A percentile compares a stretch with the other conserved stretches of the same genome.
These are phyloP conservation scores for Drosophila acutilabella DNA, from an alignment of 2,888 invertebrate genomes.

Conservation along the genomic window DNA sequence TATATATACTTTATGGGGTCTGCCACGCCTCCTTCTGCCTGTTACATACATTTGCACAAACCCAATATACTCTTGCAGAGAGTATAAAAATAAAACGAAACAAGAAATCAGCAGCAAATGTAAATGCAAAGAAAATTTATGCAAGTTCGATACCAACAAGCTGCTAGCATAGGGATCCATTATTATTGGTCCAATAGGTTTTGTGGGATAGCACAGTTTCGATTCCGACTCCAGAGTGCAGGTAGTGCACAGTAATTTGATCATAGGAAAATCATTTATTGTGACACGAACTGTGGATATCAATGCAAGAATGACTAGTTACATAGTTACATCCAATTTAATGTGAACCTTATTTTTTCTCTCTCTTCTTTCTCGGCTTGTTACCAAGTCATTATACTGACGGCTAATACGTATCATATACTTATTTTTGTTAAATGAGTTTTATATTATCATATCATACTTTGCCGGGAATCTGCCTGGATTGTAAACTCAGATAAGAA, in stretches of 20 bases:
- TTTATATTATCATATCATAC: slow-evolving; percentile 42
- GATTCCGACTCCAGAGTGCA: slow-evolving; percentile 14
- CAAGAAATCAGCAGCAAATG: slow-evolving; percentile 21
- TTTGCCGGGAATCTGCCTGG: slow-evolving; percentile 30
- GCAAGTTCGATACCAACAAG: slow-evolving; percentile 56
- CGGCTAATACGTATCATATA: slow-evolving; percentile 21
- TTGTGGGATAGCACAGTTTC: slow-evolving; percentile 40
- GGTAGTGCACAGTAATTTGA: slow-evolving; percentile 73
- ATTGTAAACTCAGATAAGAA: slow-evolving; percentile 25
- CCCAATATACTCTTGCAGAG: no score
- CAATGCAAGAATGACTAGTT: slow-evolving; percentile 41
- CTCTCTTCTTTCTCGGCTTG: slow-evolving; percentile 5
- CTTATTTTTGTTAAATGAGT: slow-evolving; percentile 21
- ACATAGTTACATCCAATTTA: slow-evolving; percentile 20
- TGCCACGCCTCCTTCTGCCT: no score
- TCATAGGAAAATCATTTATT: slow-evolving; percentile 75
- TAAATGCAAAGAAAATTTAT: slow-evolving; percentile 68
- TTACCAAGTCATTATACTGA: slow-evolving; percentile 31
- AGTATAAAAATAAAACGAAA: slow-evolving; percentile 11
- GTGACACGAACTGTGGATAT: slow-evolving; percentile 72
- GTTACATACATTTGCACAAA: no score
- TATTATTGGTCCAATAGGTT: slow-evolving; percentile 69
- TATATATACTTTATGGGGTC: no score
- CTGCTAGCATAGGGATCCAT: slow-evolving; percentile 71
- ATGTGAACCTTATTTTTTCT: neutral